Base-by-base conservation (phyloP, 2,888 invertebrate genomes). In the Diarsia brunnea region DNA sequence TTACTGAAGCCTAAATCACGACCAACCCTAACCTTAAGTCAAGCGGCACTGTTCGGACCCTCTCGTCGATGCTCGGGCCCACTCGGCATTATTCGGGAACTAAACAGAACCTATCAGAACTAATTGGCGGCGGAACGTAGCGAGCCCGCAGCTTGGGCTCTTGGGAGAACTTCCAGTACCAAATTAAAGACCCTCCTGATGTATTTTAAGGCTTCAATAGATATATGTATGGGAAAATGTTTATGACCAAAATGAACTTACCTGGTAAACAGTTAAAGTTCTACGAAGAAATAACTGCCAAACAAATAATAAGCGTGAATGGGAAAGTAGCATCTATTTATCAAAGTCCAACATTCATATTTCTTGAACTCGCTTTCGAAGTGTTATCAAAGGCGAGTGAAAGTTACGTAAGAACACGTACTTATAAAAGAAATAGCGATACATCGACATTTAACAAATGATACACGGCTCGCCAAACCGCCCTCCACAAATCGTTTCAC, bases 121-220 rank as follows among this genome's bases (percentile, higher is more conserved):
- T 95, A 95, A 95, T 94, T 94, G 94, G 89, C 86, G 89, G 87
- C 87, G 90, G 91, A 89, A 91, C 90, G 90, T 86, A 90, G 86
- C 88, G 84, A 87, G 84, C 86, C 91, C 91, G 84, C 92, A 91
- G 91, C 92, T 91, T 91, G 90, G 89, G 87, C 88, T 85, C 87
- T 88, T 84, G 82, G 74, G 80, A 77, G 53, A 71, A 73, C 79
- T 81, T 65, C 68, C 69, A 65, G 67, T 66, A 79, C 79, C 78
- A 78, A 82, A 84, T 85, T 87, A 65, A 81, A 65, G 85, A 69
- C 64, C 74, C 51, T 73, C 76, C 70, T 67, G 75, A 80, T 79
- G 31, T 81, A 87, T 81, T 81, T 72, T 70, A 82, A 79, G 79
- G 61, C 63, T 83, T 83, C 68, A 60, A 75, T 73, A 51, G 5